Evolutionary conservation across 2,113 vertebrate genomes (phyloP).

Genomic region (Esox niger): DNA sequence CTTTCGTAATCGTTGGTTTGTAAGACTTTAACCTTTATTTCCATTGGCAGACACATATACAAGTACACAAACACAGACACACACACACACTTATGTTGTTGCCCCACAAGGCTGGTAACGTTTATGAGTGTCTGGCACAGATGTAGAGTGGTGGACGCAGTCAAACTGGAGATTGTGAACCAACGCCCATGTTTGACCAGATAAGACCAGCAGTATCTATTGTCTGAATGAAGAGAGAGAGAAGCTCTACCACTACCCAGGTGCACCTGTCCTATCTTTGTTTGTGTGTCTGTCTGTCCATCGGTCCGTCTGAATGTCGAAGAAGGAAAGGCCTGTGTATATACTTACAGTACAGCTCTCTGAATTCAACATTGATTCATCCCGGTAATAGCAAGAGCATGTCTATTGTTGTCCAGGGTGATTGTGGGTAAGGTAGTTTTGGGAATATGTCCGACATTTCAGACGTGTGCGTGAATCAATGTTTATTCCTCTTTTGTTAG

Average conservation of each 20-base stretch:
- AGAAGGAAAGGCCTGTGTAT: not conserved
- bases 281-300: not conserved
- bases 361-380: not conserved
- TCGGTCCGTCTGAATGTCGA: not conserved
- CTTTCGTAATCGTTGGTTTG: no score
- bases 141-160: not conserved
- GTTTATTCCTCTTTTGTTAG: not conserved
- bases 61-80: not conserved
- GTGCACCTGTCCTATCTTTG: no score
- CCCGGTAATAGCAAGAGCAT: no score
- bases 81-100: not conserved
- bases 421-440: no score
- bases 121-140: not conserved
- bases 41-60: constrained; percentile 19
- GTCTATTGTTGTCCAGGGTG: no score
- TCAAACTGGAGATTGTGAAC: not conserved
- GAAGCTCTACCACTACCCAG: no score
- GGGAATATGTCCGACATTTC: no score
- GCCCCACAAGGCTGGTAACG: not conserved
- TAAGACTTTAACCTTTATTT: no score
- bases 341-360: not conserved
- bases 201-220: not conserved
- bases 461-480: not conserved
- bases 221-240: not conserved
- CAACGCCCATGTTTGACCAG: not conserved